Evolutionary conservation across 2,113 vertebrate species (phyloP), one percentile per base, ranked within the genome.

Genomic region (Petrocephalus microphthalmus): DNA sequence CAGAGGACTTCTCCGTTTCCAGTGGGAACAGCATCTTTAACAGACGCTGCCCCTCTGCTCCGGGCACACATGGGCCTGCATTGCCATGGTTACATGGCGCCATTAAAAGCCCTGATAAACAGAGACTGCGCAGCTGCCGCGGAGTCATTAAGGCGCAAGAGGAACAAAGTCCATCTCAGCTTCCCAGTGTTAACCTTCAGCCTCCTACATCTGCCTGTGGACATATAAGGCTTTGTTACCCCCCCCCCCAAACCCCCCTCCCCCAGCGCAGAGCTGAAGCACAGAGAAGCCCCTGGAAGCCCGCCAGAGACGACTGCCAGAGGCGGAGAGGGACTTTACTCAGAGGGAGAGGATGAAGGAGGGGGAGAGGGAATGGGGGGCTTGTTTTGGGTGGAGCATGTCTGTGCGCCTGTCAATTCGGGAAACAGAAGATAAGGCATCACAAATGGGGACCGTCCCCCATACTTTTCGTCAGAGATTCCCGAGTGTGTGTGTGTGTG

Each of bases 191-290:
- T 87, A 87, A 71, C 57, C 64, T 67, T 87, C 86, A 74, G 33
- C 49, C 71, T 84, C 84, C 56, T 86, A 56, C 33, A 84, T 78
- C 85, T 89, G 67, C 13, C 90, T 89, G 57, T 91, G 85, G 88
- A 89, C 88, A 89, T 89, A 89, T 87, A 89, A 89, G 89, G 89
- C 71, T 87, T 87, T 89, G 90, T 92, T 90, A 89, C 88, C 90
- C 90, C 57, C 90, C 91, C 89, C 90, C 4, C 67, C 60, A 29
- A 42, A 42, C 85, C 84, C 53, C 87, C 29, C 88, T 83, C 86
- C 67, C 71, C 82, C 42, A 85, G 88, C 78, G n/a, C 52, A 87
- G 42, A 90, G 51, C 88, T 45, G 17, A 33, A 87, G 85, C 67
- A 86, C 71, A 88, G 81, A 64, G 88, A 78, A 88, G 49, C n/a